Percentiles rank a stretch among this genome's conserved stretches.
Conservation (phyloP, 23 tunicate species). For the Halocynthia roretzi region DNA sequence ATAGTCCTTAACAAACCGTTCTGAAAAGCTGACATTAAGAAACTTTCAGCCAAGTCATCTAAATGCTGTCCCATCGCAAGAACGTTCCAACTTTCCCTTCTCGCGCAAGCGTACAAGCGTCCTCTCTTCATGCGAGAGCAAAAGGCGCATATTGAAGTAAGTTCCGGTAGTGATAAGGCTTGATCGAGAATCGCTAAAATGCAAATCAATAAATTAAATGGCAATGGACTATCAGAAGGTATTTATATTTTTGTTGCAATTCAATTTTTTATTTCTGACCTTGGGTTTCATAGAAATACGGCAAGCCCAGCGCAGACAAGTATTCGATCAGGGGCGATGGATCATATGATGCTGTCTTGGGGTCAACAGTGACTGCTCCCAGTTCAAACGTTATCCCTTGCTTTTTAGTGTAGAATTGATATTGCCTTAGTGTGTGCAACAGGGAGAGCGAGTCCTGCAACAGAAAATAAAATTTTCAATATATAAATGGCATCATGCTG, state of each 20-base stretch:
- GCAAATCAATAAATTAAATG: neutral
- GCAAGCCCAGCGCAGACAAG: slow-evolving; percentile 50
- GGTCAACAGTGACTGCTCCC: slow-evolving; percentile 99
- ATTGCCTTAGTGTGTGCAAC: slow-evolving; percentile 73
- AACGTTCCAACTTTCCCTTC: slow-evolving; percentile 95
- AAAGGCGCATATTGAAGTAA: slow-evolving; percentile 87
- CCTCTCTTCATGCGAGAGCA: slow-evolving; percentile 99
- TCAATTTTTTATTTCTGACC: slow-evolving; percentile 8
- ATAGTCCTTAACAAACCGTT: slow-evolving; percentile 89
- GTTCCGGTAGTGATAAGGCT: slow-evolving; percentile 51
- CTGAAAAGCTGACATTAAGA: slow-evolving; percentile 95
- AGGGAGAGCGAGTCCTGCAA: slow-evolving; percentile 72
- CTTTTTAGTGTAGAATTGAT: slow-evolving; percentile 56
- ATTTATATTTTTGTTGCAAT: too few species aligned
- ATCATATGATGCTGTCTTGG: slow-evolving; percentile 94
- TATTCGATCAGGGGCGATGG: slow-evolving; percentile 93
- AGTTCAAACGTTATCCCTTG: slow-evolving; percentile 63
- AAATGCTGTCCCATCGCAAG: slow-evolving; percentile 97
- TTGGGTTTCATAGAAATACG: slow-evolving; percentile 88
- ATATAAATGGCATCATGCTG: neutral
- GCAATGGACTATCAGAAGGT: too few species aligned
- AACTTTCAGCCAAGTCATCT: slow-evolving; percentile 96
- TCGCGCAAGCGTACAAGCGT: slow-evolving; percentile 70
- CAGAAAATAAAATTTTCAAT: neutral
- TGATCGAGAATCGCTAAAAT: slow-evolving; percentile 47